These are phyloP conservation scores for Philereme transversata DNA, from an alignment of 2,888 invertebrate species.

Conservation along the genomic window DNA sequence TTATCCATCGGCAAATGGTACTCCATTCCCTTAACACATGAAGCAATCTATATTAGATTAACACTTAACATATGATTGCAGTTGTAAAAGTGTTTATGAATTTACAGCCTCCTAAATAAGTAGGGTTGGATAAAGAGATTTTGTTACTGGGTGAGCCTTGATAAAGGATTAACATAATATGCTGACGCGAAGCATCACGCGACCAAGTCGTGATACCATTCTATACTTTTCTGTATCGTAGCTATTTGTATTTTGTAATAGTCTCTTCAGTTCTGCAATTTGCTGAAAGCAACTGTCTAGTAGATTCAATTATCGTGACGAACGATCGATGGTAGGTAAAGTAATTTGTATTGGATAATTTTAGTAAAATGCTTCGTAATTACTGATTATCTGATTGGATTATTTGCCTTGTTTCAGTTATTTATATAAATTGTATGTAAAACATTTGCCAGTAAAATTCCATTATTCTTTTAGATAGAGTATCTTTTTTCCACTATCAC, in stretches of 20 bases:
- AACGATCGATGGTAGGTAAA: too few species aligned
- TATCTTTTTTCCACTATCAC: too few species aligned
- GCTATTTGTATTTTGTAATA: not conserved
- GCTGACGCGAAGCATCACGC: constrained; percentile 36
- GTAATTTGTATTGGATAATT: too few species aligned
- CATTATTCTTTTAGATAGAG: too few species aligned
- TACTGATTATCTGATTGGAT: too few species aligned
- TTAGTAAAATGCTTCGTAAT: too few species aligned
- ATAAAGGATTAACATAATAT: constrained; percentile 46
- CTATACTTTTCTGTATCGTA: constrained; percentile 4
- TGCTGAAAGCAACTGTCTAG: not conserved
- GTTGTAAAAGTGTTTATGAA: constrained; percentile 30
- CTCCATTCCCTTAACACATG: too few species aligned
- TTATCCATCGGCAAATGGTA: too few species aligned
- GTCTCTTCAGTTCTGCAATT: not conserved
- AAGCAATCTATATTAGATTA: too few species aligned
- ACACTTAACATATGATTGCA: constrained; percentile 1
- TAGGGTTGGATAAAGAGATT: constrained; percentile 42
- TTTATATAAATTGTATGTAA: too few species aligned
- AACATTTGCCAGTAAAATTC: too few species aligned
- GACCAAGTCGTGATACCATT: constrained; percentile 31
- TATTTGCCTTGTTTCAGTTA: too few species aligned
- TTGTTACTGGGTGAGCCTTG: constrained; percentile 44
- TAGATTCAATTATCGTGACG: not conserved
- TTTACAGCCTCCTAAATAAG: constrained; percentile 36